Base-by-base conservation (phyloP, 2,113 vertebrate species). In the Raja brachyura region DNA sequence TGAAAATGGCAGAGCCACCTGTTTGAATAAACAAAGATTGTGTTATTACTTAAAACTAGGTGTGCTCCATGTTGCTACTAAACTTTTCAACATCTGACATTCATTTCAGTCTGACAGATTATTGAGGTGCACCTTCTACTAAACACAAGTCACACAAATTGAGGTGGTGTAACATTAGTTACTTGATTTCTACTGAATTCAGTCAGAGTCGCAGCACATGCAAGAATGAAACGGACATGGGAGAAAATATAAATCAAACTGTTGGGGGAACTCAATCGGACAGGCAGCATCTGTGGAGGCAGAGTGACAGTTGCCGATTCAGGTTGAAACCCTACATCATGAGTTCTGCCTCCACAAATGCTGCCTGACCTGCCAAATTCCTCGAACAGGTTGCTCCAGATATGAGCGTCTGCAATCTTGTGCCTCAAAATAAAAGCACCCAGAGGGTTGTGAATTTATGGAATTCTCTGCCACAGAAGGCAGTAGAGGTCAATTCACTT, bases 1-100 rank as follows among this genome's bases (percentile, higher is more conserved):
- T 94, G 95, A 99, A 99, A 94, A 96, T 93, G 78, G 95, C 70
- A 93, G 95, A 95, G 94, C 93, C 95, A 95, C 95, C 98, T 99
- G 95, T 54, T 90, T 94, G 8, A 94, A 25, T 22, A 68, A 93
- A 93, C 33, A 68, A 81, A 75, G 63, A 54, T 16, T 25, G 20
- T 73, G 39, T 92, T 73, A 73, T 73, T 92, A 54, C 90, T 74
- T 20, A 92, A 92, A 70, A 54, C 33, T 54, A 63, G 33, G 28
- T 25, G 39, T 28, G 20, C 59, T 88, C 56, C 6, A 59, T 63
- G 28, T 6, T 88, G 28, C 5, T 33, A n/a, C 5, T 66, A 31
- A 88, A n/a, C 11, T 88, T 88, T 63, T 63, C 59, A 88, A 88
- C 85, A 20, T 70, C 20, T 48, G 39, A 56, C 56, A 86, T n/a